These are phyloP conservation scores for Oxycera nigricornis DNA, from an alignment of 2,888 invertebrate genomes.

Conservation along the genomic window DNA sequence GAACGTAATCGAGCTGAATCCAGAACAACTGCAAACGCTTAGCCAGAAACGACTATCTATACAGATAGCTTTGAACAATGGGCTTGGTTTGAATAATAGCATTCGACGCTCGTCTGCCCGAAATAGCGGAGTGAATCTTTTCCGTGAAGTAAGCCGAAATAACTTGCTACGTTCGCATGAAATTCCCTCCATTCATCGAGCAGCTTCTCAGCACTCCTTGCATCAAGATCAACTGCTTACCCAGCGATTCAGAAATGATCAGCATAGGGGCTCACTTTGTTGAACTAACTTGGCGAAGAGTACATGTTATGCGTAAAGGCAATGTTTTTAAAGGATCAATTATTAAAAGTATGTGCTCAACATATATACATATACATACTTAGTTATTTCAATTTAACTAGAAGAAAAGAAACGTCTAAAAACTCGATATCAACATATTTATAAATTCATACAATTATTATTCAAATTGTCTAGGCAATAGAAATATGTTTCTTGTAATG, in stretches of 20 bases:
- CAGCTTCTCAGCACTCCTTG: slow-evolving; percentile 37
- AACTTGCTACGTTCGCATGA: slow-evolving; percentile 56
- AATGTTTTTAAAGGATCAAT: too few relatives aligned
- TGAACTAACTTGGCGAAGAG: too few relatives aligned
- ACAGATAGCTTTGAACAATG: slow-evolving; percentile 59
- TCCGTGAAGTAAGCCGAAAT: slow-evolving; percentile 53
- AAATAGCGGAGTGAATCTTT: slow-evolving; percentile 51
- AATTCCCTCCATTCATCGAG: slow-evolving; percentile 42
- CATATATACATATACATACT: too few relatives aligned
- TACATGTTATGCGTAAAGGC: too few relatives aligned
- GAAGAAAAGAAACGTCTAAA: too few relatives aligned
- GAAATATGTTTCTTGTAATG: too few relatives aligned
- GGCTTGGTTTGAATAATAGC: background rate
- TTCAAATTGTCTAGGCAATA: too few relatives aligned
- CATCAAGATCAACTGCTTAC: slow-evolving; percentile 12
- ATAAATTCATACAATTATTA: too few relatives aligned
- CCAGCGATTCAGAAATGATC: background rate
- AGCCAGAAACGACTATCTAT: slow-evolving; percentile 60
- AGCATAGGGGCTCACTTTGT: slow-evolving; percentile 26
- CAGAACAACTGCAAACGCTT: slow-evolving; percentile 58
- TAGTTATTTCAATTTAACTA: too few relatives aligned
- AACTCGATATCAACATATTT: too few relatives aligned
- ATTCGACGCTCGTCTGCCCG: slow-evolving; percentile 5
- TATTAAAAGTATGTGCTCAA: too few relatives aligned
- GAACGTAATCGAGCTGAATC: slow-evolving; percentile 57